Percentiles rank a stretch among this genome's conserved stretches.
Conservation (phyloP, 2,797 vertebrate species). For the Intellagama lesueurii region DNA sequence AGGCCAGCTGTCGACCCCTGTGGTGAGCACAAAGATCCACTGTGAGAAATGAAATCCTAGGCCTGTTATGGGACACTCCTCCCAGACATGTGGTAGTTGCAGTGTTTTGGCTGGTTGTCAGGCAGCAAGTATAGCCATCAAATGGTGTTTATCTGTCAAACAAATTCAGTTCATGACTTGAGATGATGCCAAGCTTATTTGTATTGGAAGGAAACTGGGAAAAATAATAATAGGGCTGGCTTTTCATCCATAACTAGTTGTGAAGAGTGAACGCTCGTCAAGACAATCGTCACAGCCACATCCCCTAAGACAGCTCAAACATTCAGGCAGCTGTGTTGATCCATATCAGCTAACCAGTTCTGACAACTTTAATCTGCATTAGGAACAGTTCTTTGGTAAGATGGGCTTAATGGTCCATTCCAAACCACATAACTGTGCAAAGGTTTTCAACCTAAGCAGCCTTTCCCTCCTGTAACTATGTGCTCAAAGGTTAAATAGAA, state of each 20-base stretch:
- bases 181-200: conserved; percentile 63
- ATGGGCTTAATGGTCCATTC: not conserved
- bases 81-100: conserved; percentile 69
- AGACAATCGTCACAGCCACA: not conserved
- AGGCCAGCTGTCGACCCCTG: conserved; percentile 51
- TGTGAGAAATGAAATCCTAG: conserved; percentile 71
- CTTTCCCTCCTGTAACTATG: no score
- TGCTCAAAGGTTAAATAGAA: not conserved
- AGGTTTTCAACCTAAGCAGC: not conserved
- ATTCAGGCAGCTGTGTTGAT: not conserved
- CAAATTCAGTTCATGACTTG: conserved; percentile 66
- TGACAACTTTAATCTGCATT: not conserved
- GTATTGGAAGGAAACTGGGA: conserved; percentile 32
- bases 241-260: not conserved
- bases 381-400: not conserved
- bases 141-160: conserved; percentile 73
- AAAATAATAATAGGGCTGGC: not conserved
- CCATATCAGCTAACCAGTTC: not conserved
- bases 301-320: not conserved
- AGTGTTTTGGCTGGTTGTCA: conserved; percentile 66
- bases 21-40: conserved; percentile 59
- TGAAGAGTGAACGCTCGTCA: not conserved
- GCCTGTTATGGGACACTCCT: conserved; percentile 67
- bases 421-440: not conserved
- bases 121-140: conserved; percentile 67